phyloP scores from a whole-genome alignment of 2,797 vertebrate genomes.

The Poecilia picta region DNA sequence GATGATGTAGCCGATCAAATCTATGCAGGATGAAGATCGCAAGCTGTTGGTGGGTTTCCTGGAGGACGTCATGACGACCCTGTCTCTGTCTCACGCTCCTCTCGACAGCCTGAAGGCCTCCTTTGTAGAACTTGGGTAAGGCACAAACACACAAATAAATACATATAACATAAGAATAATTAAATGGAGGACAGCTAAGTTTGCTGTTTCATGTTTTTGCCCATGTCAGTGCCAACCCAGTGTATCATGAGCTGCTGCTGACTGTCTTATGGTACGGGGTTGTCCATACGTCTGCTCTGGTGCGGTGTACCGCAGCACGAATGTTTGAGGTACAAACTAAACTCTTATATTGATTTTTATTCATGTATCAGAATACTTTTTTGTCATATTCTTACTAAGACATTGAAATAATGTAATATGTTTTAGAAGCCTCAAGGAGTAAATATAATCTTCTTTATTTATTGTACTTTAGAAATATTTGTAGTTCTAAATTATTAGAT shows the following conservation, averaged over 20 bases:
- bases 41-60: slow-evolving; percentile 97
- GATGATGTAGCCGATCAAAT: background rate
- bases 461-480: background rate
- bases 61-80: slow-evolving; percentile 98
- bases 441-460: background rate
- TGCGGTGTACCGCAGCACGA: slow-evolving; percentile 95
- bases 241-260: slow-evolving; percentile 94
- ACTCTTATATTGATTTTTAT: slow-evolving; percentile 3
- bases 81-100: slow-evolving; percentile 95
- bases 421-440: background rate
- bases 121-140: slow-evolving; percentile 98
- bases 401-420: background rate
- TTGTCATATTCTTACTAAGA: background rate
- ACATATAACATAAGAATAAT: background rate
- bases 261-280: slow-evolving; percentile 99
- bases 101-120: slow-evolving; percentile 98
- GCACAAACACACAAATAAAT: background rate
- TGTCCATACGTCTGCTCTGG: slow-evolving; percentile 97
- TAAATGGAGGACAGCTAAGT: background rate
- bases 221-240: slow-evolving; percentile 91
- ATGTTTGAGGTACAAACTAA: slow-evolving; percentile 94
- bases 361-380: background rate
- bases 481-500: background rate
- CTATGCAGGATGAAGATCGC: slow-evolving; percentile 93
- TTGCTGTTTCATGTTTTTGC: slow-evolving; percentile 3